A percentile compares a stretch with the other conserved stretches of the same genome.
Conservation (phyloP, 1,140 invertebrate genomes). For the Thaumetopoea pityocampa region DNA sequence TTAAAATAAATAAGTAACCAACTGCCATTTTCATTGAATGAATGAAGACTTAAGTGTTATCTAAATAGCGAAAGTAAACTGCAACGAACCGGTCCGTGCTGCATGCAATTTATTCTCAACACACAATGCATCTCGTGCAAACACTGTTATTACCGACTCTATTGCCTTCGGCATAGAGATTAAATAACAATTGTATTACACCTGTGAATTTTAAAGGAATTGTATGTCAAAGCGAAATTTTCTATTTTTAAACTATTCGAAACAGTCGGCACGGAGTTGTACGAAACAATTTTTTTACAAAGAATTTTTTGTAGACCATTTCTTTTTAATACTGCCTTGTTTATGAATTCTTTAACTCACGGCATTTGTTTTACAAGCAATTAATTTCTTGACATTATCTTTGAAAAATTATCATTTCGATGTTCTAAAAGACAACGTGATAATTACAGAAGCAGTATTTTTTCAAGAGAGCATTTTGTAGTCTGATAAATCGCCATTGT, state of each 20-base stretch:
- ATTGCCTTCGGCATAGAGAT: not conserved
- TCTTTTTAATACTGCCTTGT: not conserved
- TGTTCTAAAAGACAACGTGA: too few species aligned
- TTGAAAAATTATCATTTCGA: too few species aligned
- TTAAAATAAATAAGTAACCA: too few species aligned
- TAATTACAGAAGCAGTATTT: too few species aligned
- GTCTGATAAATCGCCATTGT: too few species aligned
- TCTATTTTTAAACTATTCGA: slow-evolving; percentile 13
- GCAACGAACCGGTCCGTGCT: slow-evolving; percentile 8
- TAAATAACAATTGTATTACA: not conserved
- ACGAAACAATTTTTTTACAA: slow-evolving; percentile 3
- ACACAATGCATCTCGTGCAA: slow-evolving; percentile 5
- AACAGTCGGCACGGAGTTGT: slow-evolving; percentile 7
- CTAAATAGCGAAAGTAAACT: slow-evolving; percentile 14
- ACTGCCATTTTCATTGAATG: too few species aligned
- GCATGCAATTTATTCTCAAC: slow-evolving; percentile 7
- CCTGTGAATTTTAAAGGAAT: slow-evolving; percentile 6
- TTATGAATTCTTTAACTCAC: slow-evolving; percentile 4
- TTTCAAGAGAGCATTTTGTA: too few species aligned
- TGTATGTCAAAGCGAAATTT: slow-evolving; percentile 14
- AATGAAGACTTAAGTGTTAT: too few species aligned
- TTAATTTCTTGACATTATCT: too few species aligned
- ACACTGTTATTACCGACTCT: not conserved
- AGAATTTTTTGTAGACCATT: slow-evolving; percentile 1
- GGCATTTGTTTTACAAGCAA: too few species aligned